Evolutionary conservation across 2,888 invertebrate species (phyloP), one percentile per base, ranked within the genome.

Genomic region (Clunio marinus): DNA sequence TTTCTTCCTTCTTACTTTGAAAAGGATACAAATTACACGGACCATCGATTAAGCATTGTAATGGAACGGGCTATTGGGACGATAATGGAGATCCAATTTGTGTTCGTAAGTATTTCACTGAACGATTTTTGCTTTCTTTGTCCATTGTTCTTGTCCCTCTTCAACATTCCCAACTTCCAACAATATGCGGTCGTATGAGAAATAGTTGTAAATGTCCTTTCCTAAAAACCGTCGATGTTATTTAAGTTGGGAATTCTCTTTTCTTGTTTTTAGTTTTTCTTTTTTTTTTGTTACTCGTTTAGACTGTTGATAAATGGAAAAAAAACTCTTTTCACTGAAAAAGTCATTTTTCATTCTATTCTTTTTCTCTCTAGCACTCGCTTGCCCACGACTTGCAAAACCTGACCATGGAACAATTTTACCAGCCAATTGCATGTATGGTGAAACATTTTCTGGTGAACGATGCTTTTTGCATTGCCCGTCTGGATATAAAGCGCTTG

Each of bases 1-100:
- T 45, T 45, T 4, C 45, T 8, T 15, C 4, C 45, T 77, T 79
- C 67, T 75, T 77, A 71, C n/a, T n/a, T 20, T 10, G 5, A 45
- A 63, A 63, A 63, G 86, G 84, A 5, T 86, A 79, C 72, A 80
- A 78, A 72, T 74, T 86, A 22, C 76, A 80, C 59, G 86, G 86
- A 27, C 77, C 82, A 8, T 75, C 81, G 24, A 75, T 79, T 25
- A 77, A 81, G 65, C 77, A 76, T 70, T 86, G 86, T 72, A 80
- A 79, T 68, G 74, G 76, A 15, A 75, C 77, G 2, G 82, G 82
- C 46, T 80, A 78, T 55, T 82, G 82, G 80, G 80, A 80, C 76
- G 83, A 82, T 71, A 75, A 76, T 27, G 76, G 77, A 45, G 80
- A 80, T 55, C 80, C 82, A 57, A 73, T 74, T 69, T 86, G 86